Evolutionary conservation across 2,888 invertebrate genomes (phyloP).

Genomic region (Horisme vitalbata): DNA sequence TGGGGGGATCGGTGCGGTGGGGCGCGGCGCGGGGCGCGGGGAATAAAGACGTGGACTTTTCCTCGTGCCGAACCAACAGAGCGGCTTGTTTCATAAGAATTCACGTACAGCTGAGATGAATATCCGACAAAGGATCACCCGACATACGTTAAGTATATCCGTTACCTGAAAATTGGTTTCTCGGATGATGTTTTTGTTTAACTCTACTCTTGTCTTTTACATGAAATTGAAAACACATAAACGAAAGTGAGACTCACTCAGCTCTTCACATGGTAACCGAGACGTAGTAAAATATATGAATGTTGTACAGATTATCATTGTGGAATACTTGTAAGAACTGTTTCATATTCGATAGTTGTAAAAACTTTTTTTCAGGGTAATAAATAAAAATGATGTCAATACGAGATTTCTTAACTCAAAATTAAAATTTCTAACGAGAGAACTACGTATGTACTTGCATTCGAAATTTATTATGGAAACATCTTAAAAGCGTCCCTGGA

Average conservation of each 20-base stretch:
- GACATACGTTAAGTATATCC: conserved; percentile 35
- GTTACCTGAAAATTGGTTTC: conserved; percentile 29
- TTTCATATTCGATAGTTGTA: too few species aligned
- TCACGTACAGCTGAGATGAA: conserved; percentile 50
- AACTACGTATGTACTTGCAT: conserved; percentile 29
- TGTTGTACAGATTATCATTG: too few species aligned
- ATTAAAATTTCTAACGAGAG: conserved; percentile 29
- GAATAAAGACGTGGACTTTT: conserved; percentile 39
- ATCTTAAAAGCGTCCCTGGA: conserved; percentile 69
- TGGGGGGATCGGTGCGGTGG: conserved; percentile 32
- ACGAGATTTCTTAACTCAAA: conserved; percentile 3
- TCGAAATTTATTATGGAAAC: conserved; percentile 65
- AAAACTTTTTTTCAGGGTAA: too few species aligned
- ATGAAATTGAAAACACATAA: neutral
- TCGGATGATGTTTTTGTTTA: conserved; percentile 25
- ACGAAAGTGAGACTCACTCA: neutral
- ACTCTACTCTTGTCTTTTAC: neutral
- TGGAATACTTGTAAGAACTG: too few species aligned
- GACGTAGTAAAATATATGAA: too few species aligned
- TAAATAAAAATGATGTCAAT: neutral
- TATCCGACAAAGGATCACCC: conserved; percentile 46
- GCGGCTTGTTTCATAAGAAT: conserved; percentile 54
- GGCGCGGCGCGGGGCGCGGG: conserved; percentile 32
- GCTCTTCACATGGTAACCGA: neutral
- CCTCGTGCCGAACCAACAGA: conserved; percentile 37